These are phyloP conservation scores for Catajapyx aquilonaris DNA, from an alignment of 1,140 invertebrate species.

Conservation along the genomic window DNA sequence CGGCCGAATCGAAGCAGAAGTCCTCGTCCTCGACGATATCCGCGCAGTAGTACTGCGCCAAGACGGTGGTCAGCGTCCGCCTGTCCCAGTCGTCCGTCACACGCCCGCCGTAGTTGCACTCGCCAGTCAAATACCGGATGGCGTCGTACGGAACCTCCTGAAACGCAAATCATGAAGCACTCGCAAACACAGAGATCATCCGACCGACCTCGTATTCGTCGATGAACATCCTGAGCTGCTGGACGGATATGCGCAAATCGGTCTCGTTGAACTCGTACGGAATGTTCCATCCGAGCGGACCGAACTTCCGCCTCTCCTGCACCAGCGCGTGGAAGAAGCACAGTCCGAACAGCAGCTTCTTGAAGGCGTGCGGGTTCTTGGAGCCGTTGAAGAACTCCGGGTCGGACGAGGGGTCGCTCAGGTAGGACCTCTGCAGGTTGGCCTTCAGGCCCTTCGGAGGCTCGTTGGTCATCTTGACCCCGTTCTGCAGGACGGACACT, in stretches of 20 bases:
- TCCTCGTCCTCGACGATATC: constrained; percentile 19
- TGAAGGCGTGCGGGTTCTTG: constrained; percentile 51
- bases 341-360: constrained; percentile 68
- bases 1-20: constrained; percentile 22
- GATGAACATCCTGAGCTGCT: constrained; percentile 73
- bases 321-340: constrained; percentile 90
- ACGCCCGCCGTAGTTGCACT: constrained; percentile 90
- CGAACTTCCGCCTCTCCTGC: constrained; percentile 78
- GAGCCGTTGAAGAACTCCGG: constrained; percentile 69
- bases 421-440: constrained; percentile 50
- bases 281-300: constrained; percentile 86
- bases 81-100: constrained; percentile 92
- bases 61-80: constrained; percentile 59
- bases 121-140: constrained; percentile 71
- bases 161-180: constrained; percentile 6
- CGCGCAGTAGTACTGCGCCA: constrained; percentile 56
- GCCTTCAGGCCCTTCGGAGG: constrained; percentile 61
- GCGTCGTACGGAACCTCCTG: constrained; percentile 72
- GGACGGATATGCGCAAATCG: constrained; percentile 67
- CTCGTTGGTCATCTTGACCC: constrained; percentile 92
- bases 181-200: not conserved
- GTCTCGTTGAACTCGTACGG: constrained; percentile 92
- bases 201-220: constrained; percentile 47
- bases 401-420: constrained; percentile 70
- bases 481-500: constrained; percentile 73